Percentiles rank a stretch among this genome's conserved stretches.
Evolutionary conservation across 2,797 vertebrate genomes (phyloP).

Genomic region (Catharus ustulatus): DNA sequence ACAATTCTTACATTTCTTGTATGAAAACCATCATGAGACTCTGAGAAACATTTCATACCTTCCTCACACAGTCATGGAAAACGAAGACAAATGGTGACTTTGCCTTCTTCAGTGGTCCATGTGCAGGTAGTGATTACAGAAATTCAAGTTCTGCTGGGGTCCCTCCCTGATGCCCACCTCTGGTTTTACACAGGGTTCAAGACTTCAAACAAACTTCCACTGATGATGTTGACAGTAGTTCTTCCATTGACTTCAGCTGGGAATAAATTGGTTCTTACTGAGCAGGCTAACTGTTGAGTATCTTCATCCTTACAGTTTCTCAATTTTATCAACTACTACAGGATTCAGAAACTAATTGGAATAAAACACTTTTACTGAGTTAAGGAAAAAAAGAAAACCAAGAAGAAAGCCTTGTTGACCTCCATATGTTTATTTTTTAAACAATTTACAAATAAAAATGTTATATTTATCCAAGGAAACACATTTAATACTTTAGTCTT

Average conservation of each 20-base stretch:
- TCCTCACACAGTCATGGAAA: not conserved
- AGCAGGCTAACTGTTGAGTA: not conserved
- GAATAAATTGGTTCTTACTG: not conserved
- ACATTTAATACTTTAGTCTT: constrained; percentile 74
- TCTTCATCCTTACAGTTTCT: not conserved
- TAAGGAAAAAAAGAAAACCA: constrained; percentile 36
- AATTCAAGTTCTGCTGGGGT: not conserved
- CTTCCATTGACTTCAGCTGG: not conserved
- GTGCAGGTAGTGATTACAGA: not conserved
- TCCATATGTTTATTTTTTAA: constrained; percentile 76
- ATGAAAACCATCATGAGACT: not conserved
- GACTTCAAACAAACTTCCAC: not conserved
- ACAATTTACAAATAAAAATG: constrained; percentile 76
- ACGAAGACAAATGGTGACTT: not conserved
- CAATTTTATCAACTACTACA: not conserved
- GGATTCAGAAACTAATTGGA: not conserved
- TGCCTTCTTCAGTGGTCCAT: not conserved
- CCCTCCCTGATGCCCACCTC: not conserved
- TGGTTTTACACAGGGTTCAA: not conserved
- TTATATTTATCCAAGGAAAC: constrained; percentile 74
- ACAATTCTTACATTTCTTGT: not conserved
- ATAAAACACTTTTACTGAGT: not conserved
- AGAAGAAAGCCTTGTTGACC: constrained; percentile 64
- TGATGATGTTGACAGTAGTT: not conserved
- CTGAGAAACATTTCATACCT: not conserved